Percentiles rank a stretch among this genome's conserved stretches.
phyloP scores from a whole-genome alignment of 2,888 invertebrate genomes.

The Megastigmus dorsalis region DNA sequence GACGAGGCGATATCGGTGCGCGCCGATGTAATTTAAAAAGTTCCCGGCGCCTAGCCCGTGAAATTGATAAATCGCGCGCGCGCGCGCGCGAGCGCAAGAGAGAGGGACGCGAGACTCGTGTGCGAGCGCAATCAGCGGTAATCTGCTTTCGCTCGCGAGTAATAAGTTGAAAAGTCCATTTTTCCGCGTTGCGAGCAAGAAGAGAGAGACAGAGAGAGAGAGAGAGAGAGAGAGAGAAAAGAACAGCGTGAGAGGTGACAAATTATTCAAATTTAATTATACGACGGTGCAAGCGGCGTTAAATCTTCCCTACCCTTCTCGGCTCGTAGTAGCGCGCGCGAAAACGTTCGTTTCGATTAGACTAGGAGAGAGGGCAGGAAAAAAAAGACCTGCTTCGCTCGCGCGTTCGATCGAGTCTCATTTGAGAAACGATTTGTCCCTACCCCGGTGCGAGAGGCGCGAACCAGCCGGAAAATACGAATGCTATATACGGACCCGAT shows the following conservation, averaged over 20 bases:
- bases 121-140: constrained; percentile 63
- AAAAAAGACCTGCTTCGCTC: constrained; percentile 15
- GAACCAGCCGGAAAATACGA: constrained; percentile 38
- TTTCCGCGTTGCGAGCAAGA: constrained; percentile 37
- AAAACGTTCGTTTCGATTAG: constrained; percentile 42
- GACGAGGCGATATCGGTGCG: constrained; percentile 17
- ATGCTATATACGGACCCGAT: no score
- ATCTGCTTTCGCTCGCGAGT: constrained; percentile 60
- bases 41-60: constrained; percentile 62
- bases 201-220: background rate
- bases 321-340: background rate
- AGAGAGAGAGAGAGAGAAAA: background rate
- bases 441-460: background rate
- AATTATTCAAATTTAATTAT: constrained; percentile 56
- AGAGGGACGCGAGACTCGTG: no score
- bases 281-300: constrained; percentile 33
- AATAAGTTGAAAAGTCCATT: constrained; percentile 66
- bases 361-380: no score
- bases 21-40: constrained; percentile 69
- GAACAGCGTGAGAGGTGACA: constrained; percentile 32
- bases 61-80: constrained; percentile 70
- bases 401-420: constrained; percentile 36
- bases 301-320: constrained; percentile 40
- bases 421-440: constrained; percentile 45
- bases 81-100: no score